Evolutionary conservation across 2,888 invertebrate species (phyloP).

Genomic region (Asteroscopus sphinx): DNA sequence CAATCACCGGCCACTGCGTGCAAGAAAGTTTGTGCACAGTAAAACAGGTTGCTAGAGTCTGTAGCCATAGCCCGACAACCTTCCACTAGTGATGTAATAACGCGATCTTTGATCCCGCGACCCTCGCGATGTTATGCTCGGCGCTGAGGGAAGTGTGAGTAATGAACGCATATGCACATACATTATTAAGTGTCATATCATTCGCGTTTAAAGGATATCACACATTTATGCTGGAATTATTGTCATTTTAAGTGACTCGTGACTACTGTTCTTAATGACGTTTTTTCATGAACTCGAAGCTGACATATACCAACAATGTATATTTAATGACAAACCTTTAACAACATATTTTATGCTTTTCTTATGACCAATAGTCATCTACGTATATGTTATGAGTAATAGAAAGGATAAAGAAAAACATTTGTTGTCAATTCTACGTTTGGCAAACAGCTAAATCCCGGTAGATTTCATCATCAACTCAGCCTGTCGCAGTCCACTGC

Average conservation of each 20-base stretch:
- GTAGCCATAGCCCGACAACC: constrained; percentile 1
- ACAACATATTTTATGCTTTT: too few relatives aligned
- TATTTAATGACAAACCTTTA: too few relatives aligned
- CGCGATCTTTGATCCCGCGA: constrained; percentile 48
- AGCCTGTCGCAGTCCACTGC: too few relatives aligned
- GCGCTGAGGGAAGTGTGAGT: constrained; percentile 35
- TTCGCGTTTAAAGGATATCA: constrained; percentile 26
- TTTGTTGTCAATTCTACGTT: too few relatives aligned
- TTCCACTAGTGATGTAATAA: constrained; percentile 33
- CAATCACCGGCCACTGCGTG: too few relatives aligned
- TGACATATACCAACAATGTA: too few relatives aligned
- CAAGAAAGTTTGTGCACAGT: background rate
- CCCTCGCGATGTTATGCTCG: constrained; percentile 44
- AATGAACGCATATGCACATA: constrained; percentile 53
- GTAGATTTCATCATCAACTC: too few relatives aligned
- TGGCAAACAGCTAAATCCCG: too few relatives aligned
- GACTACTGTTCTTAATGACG: background rate
- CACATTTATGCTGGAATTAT: background rate
- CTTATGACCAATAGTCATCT: too few relatives aligned
- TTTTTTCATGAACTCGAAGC: too few relatives aligned
- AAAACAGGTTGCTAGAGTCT: constrained; percentile 1
- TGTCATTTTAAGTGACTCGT: background rate
- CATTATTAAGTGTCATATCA: constrained; percentile 49
- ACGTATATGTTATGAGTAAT: too few relatives aligned
- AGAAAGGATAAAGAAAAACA: too few relatives aligned